A percentile compares a stretch with the other conserved stretches of the same genome.
phyloP scores from a whole-genome alignment of 2,113 vertebrate species.

The Ondatra zibethicus region DNA sequence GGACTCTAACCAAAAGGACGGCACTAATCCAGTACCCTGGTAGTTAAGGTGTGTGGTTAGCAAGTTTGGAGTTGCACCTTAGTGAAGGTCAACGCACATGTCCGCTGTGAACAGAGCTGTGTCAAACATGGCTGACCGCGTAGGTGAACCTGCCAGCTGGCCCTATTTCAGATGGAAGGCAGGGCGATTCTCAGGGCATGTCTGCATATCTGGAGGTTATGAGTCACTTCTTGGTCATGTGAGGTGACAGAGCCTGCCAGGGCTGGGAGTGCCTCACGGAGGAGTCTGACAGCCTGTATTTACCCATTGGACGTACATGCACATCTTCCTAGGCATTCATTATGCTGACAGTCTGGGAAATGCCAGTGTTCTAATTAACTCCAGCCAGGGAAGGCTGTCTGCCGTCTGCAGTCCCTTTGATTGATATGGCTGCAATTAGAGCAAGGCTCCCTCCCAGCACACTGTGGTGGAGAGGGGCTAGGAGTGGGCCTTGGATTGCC shows the following conservation, averaged over 20 bases:
- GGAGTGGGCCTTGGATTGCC: accelerated
- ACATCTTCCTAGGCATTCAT: slow-evolving; percentile 61
- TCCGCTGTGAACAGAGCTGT: accelerated
- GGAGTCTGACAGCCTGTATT: slow-evolving; percentile 71
- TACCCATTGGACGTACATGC: slow-evolving; percentile 47
- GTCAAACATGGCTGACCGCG: accelerated
- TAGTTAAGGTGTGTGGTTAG: accelerated
- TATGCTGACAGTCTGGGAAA: slow-evolving; percentile 78
- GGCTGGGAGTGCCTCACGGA: neutral
- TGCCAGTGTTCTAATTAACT: slow-evolving; percentile 80
- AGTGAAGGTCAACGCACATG: neutral
- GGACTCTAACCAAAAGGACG: neutral
- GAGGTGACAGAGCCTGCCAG: slow-evolving; percentile 19
- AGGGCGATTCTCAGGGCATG: neutral
- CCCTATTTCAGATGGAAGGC: neutral
- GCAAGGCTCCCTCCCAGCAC: neutral
- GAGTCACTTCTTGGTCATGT: neutral
- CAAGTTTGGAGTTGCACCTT: neutral
- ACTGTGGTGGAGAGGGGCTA: neutral
- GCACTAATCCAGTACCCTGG: too few relatives aligned
- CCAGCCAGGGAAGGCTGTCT: slow-evolving; percentile 60
- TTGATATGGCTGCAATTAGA: slow-evolving; percentile 73
- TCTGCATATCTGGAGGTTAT: neutral
- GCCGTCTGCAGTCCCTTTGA: slow-evolving; percentile 63
- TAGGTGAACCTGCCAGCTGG: neutral